These are phyloP conservation scores for Scarus forsteni DNA, from an alignment of 2,797 vertebrate genomes.

Conservation along the genomic window DNA sequence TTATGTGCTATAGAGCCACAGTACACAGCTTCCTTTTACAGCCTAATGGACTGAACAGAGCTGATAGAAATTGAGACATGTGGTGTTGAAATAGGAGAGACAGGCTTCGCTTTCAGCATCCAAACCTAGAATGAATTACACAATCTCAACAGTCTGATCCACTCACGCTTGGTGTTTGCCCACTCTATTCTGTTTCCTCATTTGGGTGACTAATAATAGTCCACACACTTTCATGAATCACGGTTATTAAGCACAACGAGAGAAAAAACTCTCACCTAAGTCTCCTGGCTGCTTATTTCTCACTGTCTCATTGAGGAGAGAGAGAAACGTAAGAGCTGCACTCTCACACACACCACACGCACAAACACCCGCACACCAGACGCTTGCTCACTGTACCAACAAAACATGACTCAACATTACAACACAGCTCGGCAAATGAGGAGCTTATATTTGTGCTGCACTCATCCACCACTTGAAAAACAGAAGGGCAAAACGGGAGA, in stretches of 20 bases:
- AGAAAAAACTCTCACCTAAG: conserved; percentile 32
- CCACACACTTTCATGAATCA: conserved; percentile 44
- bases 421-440: conserved; percentile 46
- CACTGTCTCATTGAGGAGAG: conserved; percentile 38
- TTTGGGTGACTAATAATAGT: conserved; percentile 49
- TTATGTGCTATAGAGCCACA: no score
- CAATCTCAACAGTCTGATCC: conserved; percentile 28
- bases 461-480: conserved; percentile 55
- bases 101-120: conserved; percentile 9
- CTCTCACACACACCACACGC: not conserved
- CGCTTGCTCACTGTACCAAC: conserved; percentile 19
- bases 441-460: conserved; percentile 37
- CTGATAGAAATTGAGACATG: conserved; percentile 17
- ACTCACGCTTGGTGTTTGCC: conserved; percentile 21
- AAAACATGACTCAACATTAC: conserved; percentile 51
- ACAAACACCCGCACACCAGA: not conserved
- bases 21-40: not conserved
- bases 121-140: conserved; percentile 8
- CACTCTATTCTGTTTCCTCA: conserved; percentile 14
- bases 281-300: conserved; percentile 51
- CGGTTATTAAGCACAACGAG: conserved; percentile 31
- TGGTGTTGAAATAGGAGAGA: conserved; percentile 20
- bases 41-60: conserved; percentile 12
- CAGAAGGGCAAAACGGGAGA: conserved; percentile 44
- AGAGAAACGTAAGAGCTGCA: conserved; percentile 21